Evolutionary conservation across 2,888 invertebrate species (phyloP).

Genomic region (Eristalis tenax): DNA sequence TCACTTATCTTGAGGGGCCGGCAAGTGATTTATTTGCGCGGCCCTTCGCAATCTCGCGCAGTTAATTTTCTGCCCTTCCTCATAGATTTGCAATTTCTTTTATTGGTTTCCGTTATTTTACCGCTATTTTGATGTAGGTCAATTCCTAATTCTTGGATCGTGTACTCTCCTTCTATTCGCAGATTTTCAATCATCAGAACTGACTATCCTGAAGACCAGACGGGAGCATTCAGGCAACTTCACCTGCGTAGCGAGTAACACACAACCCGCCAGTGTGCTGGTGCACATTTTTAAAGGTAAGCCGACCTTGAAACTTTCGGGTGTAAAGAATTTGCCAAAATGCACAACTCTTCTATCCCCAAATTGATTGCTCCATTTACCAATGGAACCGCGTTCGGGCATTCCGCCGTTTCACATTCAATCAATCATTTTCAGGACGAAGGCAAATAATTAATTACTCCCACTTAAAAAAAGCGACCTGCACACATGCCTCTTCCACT

Average conservation of each 20-base stretch:
- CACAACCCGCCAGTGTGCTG: constrained; percentile 92
- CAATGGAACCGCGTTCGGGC: neutral
- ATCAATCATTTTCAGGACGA: neutral
- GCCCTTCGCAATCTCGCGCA: neutral
- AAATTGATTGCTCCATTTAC: neutral
- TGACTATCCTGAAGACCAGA: constrained; percentile 81
- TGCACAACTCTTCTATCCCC: too few relatives aligned
- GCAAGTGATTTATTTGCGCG: constrained; percentile 27
- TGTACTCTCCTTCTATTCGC: constrained; percentile 60
- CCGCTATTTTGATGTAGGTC: constrained; percentile 9
- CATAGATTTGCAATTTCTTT: constrained; percentile 5
- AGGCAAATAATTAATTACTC: neutral
- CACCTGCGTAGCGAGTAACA: constrained; percentile 94
- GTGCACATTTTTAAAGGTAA: constrained; percentile 95
- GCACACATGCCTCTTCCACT: neutral
- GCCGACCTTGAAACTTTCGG: constrained; percentile 74
- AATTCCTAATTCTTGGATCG: neutral
- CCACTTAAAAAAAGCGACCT: neutral
- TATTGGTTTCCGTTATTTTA: neutral
- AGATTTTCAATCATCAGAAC: constrained; percentile 81
- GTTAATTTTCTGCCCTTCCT: constrained; percentile 83
- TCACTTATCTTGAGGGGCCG: neutral
- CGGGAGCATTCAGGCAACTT: constrained; percentile 92
- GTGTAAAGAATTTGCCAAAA: neutral
- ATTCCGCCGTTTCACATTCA: neutral